A percentile compares a stretch with the other conserved stretches of the same genome.
Conservation (phyloP, 1,140 invertebrate species). For the Papilio xuthus region DNA sequence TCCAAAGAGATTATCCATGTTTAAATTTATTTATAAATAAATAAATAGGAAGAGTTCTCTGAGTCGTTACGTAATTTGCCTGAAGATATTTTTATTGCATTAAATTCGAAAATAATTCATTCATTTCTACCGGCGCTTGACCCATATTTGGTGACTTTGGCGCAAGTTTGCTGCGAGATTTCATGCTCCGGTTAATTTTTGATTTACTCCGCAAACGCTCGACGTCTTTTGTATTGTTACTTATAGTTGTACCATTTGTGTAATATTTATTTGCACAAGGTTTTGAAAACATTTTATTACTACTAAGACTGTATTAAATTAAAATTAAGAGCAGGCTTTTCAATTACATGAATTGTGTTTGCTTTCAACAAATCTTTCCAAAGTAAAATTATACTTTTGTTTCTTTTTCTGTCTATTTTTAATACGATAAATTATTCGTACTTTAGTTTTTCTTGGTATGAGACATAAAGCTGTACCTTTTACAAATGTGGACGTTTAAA, state of each 20-base stretch:
- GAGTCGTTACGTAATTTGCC: background rate
- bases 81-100: background rate
- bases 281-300: background rate
- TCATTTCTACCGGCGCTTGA: background rate
- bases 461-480: too few species aligned
- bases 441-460: background rate
- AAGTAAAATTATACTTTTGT: background rate
- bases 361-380: background rate
- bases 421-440: background rate
- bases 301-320: background rate
- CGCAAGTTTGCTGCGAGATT: background rate
- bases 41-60: background rate
- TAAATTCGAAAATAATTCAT: background rate
- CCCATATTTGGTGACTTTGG: slow-evolving; percentile 24
- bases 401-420: background rate
- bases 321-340: background rate
- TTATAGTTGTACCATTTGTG: slow-evolving; percentile 6
- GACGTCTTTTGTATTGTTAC: background rate
- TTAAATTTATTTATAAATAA: background rate
- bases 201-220: slow-evolving; percentile 19
- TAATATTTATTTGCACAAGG: slow-evolving; percentile 13
- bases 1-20: background rate
- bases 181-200: slow-evolving; percentile 24
- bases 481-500: too few species aligned
- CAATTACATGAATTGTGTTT: background rate